Evolutionary conservation across 2,113 vertebrate genomes (phyloP), one percentile per base, ranked within the genome.

Genomic region (Paracanthobrama guichenoti): DNA sequence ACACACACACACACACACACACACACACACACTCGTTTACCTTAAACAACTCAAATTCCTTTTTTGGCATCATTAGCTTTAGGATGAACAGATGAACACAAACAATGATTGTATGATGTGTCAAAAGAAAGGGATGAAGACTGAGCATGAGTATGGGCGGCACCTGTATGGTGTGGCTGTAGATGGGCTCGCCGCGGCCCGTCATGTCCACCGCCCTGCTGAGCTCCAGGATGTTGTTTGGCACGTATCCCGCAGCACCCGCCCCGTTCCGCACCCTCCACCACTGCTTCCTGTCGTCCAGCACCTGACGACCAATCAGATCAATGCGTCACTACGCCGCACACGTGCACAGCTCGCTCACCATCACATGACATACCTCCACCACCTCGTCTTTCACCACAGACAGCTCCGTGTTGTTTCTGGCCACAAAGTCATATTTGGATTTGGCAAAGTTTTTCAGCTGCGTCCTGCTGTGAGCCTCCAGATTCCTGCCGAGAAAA

Each of bases 31-130:
- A 48, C 10, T 4, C 48, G 87, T 93, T 86, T 99, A 99, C 97
- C 98, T 99, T 98, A 91, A 99, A 98, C 93, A 98, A 96, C 93
- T 98, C 97, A 98, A 99, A 99, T 89, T 99, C 98, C 96, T 96
- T 98, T 94, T 97, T 99, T 96, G 98, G 97, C 98, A 99, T 99
- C 96, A 99, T 96, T 4, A 99, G 96, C 97, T 99, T 95, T 75
- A 87, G 74, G 79, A 44, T 69, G 55, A 88, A 85, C 46, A 81
- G 24, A 85, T 76, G 46, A 44, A 71, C 35, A 85, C 53, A 84
- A 78, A 76, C 22, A 76, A 18, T 31, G 3, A 75, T 31, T 75
- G 24, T 28, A 22, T 50, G 44, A 50, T 7, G 18, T n/a, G 66
- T 5, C 18, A 44, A n/a, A 57, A 13, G 11, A 53, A 82, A 9